Evolutionary conservation across 2,797 vertebrate genomes (phyloP), one percentile per base, ranked within the genome.

Genomic region (Crax fasciolata): DNA sequence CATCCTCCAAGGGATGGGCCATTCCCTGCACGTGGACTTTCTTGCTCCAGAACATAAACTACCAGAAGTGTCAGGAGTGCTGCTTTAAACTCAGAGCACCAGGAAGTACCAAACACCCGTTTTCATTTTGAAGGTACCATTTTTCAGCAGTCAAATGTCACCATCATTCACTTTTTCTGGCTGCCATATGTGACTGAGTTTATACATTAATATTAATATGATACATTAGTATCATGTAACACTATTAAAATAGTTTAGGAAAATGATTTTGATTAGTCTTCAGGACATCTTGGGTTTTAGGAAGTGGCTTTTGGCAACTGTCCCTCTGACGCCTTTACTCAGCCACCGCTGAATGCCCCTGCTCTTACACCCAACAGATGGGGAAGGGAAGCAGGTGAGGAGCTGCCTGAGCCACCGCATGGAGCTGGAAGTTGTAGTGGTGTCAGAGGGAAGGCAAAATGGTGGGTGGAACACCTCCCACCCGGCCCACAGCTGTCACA

Each of bases 111-210:
- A 16, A 54, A 43, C 8, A 15, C 4, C 41, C 5, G 44, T 48
- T 27, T 19, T 30, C 41, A 39, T 52, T 82, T 70, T 66, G 5
- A 20, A 0, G 0, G 38, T 46, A 14, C 15, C 2, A 1, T 27
- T 76, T 84, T 73, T 85, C 27, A 59, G 0, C 23, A 14, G n/a
- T n/a, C n/a, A 88, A 13, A 30, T 83, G 32, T 32, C 7, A 10
- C 28, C 2, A 6, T 84, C 0, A 0, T 59, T 91, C 68, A 38
- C 25, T 92, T 87, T 84, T 87, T 14, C 24, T 54, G 32, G 9
- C n/a, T 70, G 38, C 51, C 38, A 16, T 46, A 13, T 5, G 2
- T 46, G 38, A 13, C 14, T n/a, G 68, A 67, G 21, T 61, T 86
- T 23, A 15, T 23, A 2, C 1, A 5, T 62, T 66, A 43, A 11